A percentile compares a stretch with the other conserved stretches of the same genome.
phyloP scores from a whole-genome alignment of 2,113 vertebrate species.

The Mormoops blainvillei region DNA sequence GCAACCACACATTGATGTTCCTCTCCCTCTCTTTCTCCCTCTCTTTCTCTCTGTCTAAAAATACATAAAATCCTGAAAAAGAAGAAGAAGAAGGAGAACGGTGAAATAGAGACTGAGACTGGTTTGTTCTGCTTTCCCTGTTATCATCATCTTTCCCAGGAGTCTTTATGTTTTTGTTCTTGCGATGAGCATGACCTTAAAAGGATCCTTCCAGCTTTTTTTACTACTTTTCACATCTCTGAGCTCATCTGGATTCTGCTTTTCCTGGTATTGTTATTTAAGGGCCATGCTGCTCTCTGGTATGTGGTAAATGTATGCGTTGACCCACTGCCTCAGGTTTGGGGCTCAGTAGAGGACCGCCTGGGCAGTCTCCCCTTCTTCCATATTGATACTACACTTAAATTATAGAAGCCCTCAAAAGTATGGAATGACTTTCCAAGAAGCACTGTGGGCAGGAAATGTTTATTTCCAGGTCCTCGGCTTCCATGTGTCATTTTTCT shows the following conservation, averaged over 20 bases:
- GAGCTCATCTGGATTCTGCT: constrained; percentile 9
- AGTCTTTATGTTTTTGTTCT: not conserved
- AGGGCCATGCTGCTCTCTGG: not conserved
- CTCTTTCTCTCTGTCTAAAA: too few relatives aligned
- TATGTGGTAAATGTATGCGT: not conserved
- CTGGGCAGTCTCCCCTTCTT: not conserved
- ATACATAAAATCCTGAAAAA: too few relatives aligned
- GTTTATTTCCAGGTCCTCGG: not conserved
- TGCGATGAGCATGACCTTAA: constrained; percentile 8
- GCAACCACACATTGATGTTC: too few relatives aligned
- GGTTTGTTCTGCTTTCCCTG: not conserved
- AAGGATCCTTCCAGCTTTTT: not conserved
- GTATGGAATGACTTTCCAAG: not conserved
- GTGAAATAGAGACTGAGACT: not conserved
- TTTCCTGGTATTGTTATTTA: not conserved
- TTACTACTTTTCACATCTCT: not conserved
- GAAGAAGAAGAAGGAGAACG: constrained; percentile 12
- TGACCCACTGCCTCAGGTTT: not conserved
- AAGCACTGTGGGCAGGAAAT: not conserved
- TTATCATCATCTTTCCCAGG: constrained; percentile 17
- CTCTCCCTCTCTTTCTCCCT: too few relatives aligned
- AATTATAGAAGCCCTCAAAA: not conserved
- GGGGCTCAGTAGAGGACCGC: not conserved
- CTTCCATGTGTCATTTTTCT: not conserved
- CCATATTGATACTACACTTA: not conserved